A percentile compares a stretch with the other conserved stretches of the same genome.
Conservation (phyloP, 2,797 vertebrate species). For the Spinus olivaceus region DNA sequence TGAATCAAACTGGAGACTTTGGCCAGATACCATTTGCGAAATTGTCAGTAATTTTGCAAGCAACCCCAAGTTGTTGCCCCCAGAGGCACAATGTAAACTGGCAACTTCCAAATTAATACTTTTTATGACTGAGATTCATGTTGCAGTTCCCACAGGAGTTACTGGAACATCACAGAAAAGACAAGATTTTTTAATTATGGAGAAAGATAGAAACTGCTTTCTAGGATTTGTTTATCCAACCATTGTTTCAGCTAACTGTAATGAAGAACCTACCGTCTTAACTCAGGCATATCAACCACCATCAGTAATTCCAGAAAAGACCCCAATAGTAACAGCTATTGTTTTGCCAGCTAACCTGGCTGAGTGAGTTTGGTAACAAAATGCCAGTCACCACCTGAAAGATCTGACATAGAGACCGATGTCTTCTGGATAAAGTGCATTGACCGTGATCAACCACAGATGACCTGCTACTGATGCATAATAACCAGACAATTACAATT, state of each 20-base stretch:
- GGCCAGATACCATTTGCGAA: too few species aligned
- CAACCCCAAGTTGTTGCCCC: too few species aligned
- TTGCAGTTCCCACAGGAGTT: neutral
- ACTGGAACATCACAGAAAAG: neutral
- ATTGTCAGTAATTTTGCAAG: too few species aligned
- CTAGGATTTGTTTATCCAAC: neutral
- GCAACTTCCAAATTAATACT: neutral
- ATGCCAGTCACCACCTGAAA: neutral
- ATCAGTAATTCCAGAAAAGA: neutral
- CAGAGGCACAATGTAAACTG: neutral
- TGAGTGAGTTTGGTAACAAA: neutral
- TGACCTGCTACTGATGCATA: neutral
- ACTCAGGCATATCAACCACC: neutral
- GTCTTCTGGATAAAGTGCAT: neutral
- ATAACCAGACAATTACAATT: neutral
- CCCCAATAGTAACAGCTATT: neutral
- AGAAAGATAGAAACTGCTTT: neutral
- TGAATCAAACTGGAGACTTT: too few species aligned
- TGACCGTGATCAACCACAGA: neutral
- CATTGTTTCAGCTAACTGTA: neutral
- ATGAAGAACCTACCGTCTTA: neutral
- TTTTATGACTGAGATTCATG: neutral
- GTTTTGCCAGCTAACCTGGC: neutral
- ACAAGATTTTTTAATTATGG: neutral
- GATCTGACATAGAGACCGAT: neutral